Evolutionary conservation across 2,113 vertebrate species (phyloP), one percentile per base, ranked within the genome.

Genomic region (Phaethon lepturus): DNA sequence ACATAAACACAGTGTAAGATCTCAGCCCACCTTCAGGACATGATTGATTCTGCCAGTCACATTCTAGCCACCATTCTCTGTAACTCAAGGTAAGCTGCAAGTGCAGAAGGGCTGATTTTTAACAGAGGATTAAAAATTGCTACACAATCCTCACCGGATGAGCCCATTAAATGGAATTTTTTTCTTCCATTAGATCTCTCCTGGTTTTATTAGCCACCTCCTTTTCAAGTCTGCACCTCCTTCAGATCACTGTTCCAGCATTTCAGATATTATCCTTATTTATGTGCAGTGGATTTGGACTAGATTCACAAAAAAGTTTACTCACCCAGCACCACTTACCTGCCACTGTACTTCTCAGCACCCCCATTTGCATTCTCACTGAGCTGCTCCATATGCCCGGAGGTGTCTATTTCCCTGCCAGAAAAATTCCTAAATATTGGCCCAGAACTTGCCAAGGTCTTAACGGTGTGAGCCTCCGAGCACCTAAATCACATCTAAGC

Each of bases 381-480:
- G 92, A 93, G 92, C 62, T 94, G 77, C 74, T 90, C 69, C 40
- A 60, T 42, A 82, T 0, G 38, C 96, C 96, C 4, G 7, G 74
- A 90, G 96, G 93, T 82, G 45, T 56, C 67, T 92, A 68, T 62
- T 90, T 93, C 58, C 44, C 62, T 95, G 93, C 96, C 96, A 96
- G 96, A 93, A 96, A 97, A 96, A 93, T 95, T 97, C 96, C 96
- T 87, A 97, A 96, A 97, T 93, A 95, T 85, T 1, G 0, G 58
- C 74, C 85, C 35, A 88, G 81, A 94, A 86, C 90, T 82, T 97
- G 96, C 96, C 96, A 97, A 96, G 66, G 92, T 93, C 90, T 83
- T 86, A 95, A 81, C 44, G 68, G 50, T 10, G 38, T 52, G 68
- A 96, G 81, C 87, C 81, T 95, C 77, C 28, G 1, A 96, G 93